These are phyloP conservation scores for Drosophila nannoptera DNA, from an alignment of 1,140 invertebrate genomes.

Conservation along the genomic window DNA sequence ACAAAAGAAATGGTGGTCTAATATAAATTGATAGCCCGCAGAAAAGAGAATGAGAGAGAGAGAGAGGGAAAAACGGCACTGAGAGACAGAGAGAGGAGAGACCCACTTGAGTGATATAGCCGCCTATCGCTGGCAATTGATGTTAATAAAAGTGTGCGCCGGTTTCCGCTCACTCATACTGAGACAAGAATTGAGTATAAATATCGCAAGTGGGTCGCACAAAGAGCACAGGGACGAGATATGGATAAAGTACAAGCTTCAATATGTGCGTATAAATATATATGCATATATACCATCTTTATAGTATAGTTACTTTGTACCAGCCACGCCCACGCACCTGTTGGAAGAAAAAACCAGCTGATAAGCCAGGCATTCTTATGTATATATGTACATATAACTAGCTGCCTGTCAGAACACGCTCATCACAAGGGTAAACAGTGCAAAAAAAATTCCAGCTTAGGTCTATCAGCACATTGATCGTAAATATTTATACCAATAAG, in stretches of 20 bases:
- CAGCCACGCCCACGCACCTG: slow-evolving; percentile 32
- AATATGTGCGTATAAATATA: slow-evolving; percentile 5
- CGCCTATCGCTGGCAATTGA: slow-evolving; percentile 54
- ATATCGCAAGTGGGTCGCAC: slow-evolving; percentile 30
- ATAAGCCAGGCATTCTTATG: slow-evolving; percentile 39
- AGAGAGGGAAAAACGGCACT: slow-evolving; percentile 19
- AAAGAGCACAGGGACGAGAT: slow-evolving; percentile 38
- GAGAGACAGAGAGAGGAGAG: slow-evolving; percentile 17
- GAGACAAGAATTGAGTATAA: slow-evolving; percentile 1
- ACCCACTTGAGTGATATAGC: slow-evolving; percentile 56
- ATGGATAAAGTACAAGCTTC: slow-evolving; percentile 17
- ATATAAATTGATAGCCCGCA: slow-evolving; percentile 50
- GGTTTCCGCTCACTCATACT: slow-evolving; percentile 57
- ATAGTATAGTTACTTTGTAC: neutral
- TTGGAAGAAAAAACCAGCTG: slow-evolving; percentile 49
- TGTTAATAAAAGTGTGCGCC: slow-evolving; percentile 65
- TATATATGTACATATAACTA: slow-evolving; percentile 12
- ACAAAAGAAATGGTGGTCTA: slow-evolving; percentile 44
- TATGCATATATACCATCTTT: neutral
- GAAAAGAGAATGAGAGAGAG: slow-evolving; percentile 36
- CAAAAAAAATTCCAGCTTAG: slow-evolving; percentile 19
- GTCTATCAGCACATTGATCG: slow-evolving; percentile 35
- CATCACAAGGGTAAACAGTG: slow-evolving; percentile 17
- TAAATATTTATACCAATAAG: slow-evolving; percentile 34
- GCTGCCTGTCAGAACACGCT: slow-evolving; percentile 5